These are phyloP conservation scores for Uloborus diversus DNA, from an alignment of 1,140 invertebrate species.

Conservation along the genomic window DNA sequence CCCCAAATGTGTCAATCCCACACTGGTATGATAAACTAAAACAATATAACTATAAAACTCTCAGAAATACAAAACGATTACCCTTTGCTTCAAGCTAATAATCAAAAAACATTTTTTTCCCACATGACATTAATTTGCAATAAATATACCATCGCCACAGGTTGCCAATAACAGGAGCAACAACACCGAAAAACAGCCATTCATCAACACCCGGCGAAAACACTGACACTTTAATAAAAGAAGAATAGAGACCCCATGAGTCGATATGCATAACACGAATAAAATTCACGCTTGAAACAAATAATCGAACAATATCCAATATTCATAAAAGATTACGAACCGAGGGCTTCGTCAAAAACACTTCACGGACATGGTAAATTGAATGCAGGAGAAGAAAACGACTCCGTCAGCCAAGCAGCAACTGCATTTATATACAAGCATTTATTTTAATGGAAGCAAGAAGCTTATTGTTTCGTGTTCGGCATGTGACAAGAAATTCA, in stretches of 20 bases:
- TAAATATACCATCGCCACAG: too few relatives aligned
- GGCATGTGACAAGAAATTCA: constrained; percentile 26
- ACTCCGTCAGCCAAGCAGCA: background rate
- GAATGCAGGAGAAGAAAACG: constrained; percentile 8
- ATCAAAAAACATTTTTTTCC: too few relatives aligned
- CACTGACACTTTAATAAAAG: background rate
- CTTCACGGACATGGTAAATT: constrained; percentile 9
- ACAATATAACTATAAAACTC: too few relatives aligned
- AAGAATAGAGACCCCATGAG: too few relatives aligned
- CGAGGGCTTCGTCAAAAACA: constrained; percentile 18
- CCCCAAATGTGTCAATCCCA: too few relatives aligned
- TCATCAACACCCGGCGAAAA: background rate
- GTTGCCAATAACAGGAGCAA: too few relatives aligned
- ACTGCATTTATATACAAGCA: background rate
- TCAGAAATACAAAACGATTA: too few relatives aligned
- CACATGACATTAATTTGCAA: too few relatives aligned
- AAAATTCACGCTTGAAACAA: background rate
- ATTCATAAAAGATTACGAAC: constrained; percentile 27
- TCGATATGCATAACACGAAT: too few relatives aligned
- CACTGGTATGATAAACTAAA: too few relatives aligned
- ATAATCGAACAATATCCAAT: constrained; percentile 32
- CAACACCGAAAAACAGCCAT: background rate
- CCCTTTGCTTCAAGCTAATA: too few relatives aligned
- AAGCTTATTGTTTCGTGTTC: constrained; percentile 18
- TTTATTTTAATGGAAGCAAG: constrained; percentile 34